phyloP scores from a whole-genome alignment of 2,797 vertebrate species.

The Platalea minor region DNA sequence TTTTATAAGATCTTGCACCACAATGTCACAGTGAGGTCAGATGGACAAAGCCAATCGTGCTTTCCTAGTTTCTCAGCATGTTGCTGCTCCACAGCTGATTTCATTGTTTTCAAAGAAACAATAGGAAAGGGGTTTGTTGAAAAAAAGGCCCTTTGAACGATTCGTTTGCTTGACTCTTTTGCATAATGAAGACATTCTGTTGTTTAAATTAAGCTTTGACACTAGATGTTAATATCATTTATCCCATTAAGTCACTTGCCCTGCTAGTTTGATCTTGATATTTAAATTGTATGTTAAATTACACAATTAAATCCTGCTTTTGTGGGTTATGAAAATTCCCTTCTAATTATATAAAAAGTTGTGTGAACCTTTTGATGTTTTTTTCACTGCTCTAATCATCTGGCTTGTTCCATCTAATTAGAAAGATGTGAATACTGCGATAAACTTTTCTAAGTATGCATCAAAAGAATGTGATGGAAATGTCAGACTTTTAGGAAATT shows the following conservation, averaged over 20 bases:
- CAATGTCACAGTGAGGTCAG: slow-evolving; percentile 72
- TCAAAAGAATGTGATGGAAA: slow-evolving; percentile 49
- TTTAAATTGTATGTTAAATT: slow-evolving; percentile 84
- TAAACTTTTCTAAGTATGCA: slow-evolving; percentile 64
- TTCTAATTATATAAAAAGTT: slow-evolving; percentile 72
- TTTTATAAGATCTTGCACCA: slow-evolving; percentile 77
- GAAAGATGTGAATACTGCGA: slow-evolving; percentile 50
- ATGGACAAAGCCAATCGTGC: slow-evolving; percentile 69
- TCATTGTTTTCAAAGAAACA: slow-evolving; percentile 84
- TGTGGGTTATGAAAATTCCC: slow-evolving; percentile 75
- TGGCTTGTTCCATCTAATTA: slow-evolving; percentile 68
- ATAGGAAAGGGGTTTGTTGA: slow-evolving; percentile 75
- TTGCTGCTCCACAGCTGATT: slow-evolving; percentile 61
- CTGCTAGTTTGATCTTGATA: slow-evolving; percentile 78
- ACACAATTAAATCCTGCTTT: slow-evolving; percentile 77
- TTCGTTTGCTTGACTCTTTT: slow-evolving; percentile 73
- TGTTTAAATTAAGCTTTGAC: slow-evolving; percentile 86
- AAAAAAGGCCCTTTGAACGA: slow-evolving; percentile 73
- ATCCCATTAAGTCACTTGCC: slow-evolving; percentile 83
- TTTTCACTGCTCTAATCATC: slow-evolving; percentile 64
- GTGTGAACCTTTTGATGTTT: slow-evolving; percentile 66
- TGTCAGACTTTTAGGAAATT: slow-evolving; percentile 61
- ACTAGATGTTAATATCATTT: slow-evolving; percentile 80
- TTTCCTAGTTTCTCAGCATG: slow-evolving; percentile 70
- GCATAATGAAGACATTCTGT: slow-evolving; percentile 81